Conservation (phyloP, 1,140 invertebrate genomes). For the Pissodes strobi region DNA sequence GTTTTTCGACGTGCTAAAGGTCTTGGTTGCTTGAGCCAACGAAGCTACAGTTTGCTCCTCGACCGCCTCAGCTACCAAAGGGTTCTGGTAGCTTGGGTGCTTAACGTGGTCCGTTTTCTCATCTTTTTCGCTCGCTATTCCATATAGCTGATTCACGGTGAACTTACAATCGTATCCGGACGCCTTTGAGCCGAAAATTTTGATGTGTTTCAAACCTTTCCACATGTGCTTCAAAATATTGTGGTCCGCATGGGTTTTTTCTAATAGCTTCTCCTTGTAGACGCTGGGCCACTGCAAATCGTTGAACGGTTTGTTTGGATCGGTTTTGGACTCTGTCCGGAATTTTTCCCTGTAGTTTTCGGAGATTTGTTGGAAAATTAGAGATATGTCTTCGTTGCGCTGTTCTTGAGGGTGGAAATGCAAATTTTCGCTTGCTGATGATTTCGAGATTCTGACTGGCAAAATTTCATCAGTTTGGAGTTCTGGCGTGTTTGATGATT, state of each 20-base stretch:
- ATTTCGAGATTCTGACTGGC: too few species aligned
- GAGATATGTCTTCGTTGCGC: slow-evolving; percentile 24
- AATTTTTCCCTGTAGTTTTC: slow-evolving; percentile 49
- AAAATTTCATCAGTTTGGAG: too few species aligned
- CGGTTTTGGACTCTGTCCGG: slow-evolving; percentile 16
- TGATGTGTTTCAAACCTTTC: slow-evolving; percentile 39
- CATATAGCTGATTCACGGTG: slow-evolving; percentile 42
- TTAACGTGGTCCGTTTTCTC: neutral
- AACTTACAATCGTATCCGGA: slow-evolving; percentile 38
- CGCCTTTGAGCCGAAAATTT: slow-evolving; percentile 21
- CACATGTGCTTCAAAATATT: slow-evolving; percentile 35
- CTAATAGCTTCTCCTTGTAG: slow-evolving; percentile 42
- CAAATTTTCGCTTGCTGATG: too few species aligned
- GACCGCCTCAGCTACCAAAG: neutral
- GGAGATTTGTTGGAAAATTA: slow-evolving; percentile 42
- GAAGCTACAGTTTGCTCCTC: too few species aligned
- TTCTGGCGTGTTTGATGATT: too few species aligned
- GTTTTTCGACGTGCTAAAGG: slow-evolving; percentile 1
- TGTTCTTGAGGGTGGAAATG: neutral
- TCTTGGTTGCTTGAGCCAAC: neutral
- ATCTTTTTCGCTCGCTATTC: neutral
- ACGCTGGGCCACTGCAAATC: slow-evolving; percentile 40
- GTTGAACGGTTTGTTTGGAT: neutral
- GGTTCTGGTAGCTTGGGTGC: slow-evolving; percentile 1
- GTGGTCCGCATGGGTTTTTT: slow-evolving; percentile 9